phyloP scores from a whole-genome alignment of 2,113 vertebrate genomes.

The Erythrocercus mccallii region DNA sequence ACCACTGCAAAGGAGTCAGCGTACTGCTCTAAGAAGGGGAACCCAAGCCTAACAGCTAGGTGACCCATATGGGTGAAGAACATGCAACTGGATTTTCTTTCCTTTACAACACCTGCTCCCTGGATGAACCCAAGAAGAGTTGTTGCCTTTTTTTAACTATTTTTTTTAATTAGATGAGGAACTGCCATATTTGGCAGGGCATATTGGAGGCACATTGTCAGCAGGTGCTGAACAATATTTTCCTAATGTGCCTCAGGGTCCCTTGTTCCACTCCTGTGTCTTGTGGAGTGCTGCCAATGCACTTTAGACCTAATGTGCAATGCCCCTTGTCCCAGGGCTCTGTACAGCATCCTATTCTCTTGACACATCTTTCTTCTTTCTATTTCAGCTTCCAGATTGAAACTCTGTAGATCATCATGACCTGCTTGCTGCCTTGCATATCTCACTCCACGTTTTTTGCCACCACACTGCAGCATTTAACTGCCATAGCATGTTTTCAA shows the following conservation, averaged over 20 bases:
- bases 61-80: not conserved
- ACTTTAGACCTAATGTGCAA: not conserved
- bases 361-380: not conserved
- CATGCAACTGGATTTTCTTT: not conserved
- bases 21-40: not conserved
- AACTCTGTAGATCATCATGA: not conserved
- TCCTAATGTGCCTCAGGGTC: slow-evolving; percentile 11
- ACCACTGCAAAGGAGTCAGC: not conserved
- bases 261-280: not conserved
- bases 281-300: slow-evolving; percentile 31
- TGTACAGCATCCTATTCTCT: not conserved
- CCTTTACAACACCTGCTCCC: not conserved
- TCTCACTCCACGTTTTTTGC: not conserved
- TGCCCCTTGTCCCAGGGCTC: not conserved
- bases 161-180: not conserved
- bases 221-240: slow-evolving; percentile 34
- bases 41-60: not conserved
- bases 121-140: not conserved
- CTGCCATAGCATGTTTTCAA: slow-evolving; percentile 6
- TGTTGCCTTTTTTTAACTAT: not conserved
- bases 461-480: not conserved
- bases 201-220: not conserved
- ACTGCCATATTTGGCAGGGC: not conserved
- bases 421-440: not conserved
- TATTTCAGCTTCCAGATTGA: not conserved